These are phyloP conservation scores for Orchestes rusci DNA, from an alignment of 2,888 invertebrate species.

Conservation along the genomic window DNA sequence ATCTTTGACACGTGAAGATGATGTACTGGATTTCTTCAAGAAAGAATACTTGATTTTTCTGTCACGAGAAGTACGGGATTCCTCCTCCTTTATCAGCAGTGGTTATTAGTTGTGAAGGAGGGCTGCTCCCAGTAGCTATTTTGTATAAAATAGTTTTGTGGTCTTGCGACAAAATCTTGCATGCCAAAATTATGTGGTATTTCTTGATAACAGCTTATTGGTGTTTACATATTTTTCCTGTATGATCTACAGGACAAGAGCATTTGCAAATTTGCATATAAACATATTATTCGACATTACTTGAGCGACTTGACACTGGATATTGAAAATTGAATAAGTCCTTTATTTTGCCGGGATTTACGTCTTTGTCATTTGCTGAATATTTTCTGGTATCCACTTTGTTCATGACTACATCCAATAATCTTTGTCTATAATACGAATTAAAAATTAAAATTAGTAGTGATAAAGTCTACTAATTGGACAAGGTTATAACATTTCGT, in stretches of 20 bases:
- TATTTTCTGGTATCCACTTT: too few relatives aligned
- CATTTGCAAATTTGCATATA: constrained; percentile 2
- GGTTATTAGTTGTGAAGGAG: too few relatives aligned
- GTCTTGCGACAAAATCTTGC: too few relatives aligned
- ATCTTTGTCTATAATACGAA: not conserved
- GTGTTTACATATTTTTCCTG: constrained; percentile 9
- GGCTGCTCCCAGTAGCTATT: too few relatives aligned
- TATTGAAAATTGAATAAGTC: not conserved
- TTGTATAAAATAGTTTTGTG: too few relatives aligned
- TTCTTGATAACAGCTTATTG: constrained; percentile 1
- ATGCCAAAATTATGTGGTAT: not conserved
- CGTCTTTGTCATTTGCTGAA: not conserved
- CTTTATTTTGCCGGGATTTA: not conserved
- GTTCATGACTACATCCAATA: too few relatives aligned
- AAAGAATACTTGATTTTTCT: too few relatives aligned
- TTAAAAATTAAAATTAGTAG: not conserved
- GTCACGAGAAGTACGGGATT: too few relatives aligned
- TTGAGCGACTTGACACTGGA: constrained; percentile 1
- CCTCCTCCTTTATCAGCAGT: too few relatives aligned
- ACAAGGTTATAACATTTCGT: not conserved
- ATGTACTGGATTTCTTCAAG: too few relatives aligned
- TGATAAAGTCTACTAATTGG: not conserved
- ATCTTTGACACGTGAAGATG: too few relatives aligned
- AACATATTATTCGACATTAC: constrained; percentile 5
- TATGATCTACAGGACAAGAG: constrained; percentile 1